These are phyloP conservation scores for Phoxinus dragarum DNA, from an alignment of 2,797 vertebrate species.

Conservation along the genomic window DNA sequence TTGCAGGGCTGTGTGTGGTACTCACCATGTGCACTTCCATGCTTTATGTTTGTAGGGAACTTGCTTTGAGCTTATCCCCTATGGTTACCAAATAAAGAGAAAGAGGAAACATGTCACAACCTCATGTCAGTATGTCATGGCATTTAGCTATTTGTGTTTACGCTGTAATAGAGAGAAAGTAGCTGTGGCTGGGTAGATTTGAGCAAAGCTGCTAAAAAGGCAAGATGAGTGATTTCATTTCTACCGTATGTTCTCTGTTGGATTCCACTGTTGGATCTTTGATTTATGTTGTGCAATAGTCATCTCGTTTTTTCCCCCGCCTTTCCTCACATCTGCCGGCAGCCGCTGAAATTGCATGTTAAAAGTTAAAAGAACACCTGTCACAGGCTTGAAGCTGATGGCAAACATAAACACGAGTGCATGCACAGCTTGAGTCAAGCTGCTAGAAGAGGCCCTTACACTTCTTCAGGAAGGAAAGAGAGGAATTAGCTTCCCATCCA, in stretches of 20 bases:
- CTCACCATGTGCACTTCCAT: not conserved
- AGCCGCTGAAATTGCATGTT: constrained; percentile 22
- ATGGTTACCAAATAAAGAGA: not conserved
- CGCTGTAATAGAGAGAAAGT: not conserved
- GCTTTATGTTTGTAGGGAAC: not conserved
- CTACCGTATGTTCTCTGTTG: constrained; percentile 6
- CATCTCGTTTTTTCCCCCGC: constrained; percentile 1
- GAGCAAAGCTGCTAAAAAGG: constrained; percentile 31
- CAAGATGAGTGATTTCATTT: constrained; percentile 3
- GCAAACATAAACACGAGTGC: constrained; percentile 25
- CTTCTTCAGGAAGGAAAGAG: constrained; percentile 23
- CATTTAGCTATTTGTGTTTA: constrained; percentile 9
- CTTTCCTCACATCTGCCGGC: constrained; percentile 11
- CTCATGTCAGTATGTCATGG: constrained; percentile 8
- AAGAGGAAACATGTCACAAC: constrained; percentile 19
- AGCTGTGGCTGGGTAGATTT: constrained; percentile 12
- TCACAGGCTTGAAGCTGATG: constrained; percentile 28
- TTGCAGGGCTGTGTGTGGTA: not conserved
- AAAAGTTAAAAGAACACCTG: constrained; percentile 44
- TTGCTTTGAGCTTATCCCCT: constrained; percentile 9
- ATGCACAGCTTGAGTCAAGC: constrained; percentile 25
- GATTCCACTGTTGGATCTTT: constrained; percentile 33
- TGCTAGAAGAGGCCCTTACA: constrained; percentile 24
- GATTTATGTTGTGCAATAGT: constrained; percentile 21
- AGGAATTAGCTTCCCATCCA: constrained; percentile 38